Percentiles rank a stretch among this genome's conserved stretches.
Conservation (phyloP, 2,113 vertebrate species). For the Pomatostomus ruficeps region DNA sequence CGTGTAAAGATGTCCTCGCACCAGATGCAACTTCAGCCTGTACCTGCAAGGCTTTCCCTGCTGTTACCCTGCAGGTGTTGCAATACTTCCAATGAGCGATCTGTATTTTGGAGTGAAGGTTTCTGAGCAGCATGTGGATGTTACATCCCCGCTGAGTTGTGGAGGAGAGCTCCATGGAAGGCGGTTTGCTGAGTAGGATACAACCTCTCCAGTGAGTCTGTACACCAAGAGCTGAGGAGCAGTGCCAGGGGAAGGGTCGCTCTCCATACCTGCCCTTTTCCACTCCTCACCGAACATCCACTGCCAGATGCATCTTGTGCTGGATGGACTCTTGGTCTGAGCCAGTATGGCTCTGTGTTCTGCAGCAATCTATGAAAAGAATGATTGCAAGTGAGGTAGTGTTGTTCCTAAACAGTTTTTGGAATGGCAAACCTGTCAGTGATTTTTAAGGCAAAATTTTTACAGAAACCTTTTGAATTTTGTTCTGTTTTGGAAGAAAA, state of each 20-base stretch:
- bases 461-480: constrained; percentile 13
- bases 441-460: not conserved
- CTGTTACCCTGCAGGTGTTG: not conserved
- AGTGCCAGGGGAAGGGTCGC: not conserved
- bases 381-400: not conserved
- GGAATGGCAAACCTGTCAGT: not conserved
- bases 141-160: not conserved
- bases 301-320: not conserved
- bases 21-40: not conserved
- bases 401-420: not conserved
- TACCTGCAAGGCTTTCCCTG: not conserved
- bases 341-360: not conserved
- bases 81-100: not conserved
- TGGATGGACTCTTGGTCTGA: not conserved
- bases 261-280: not conserved
- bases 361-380: not conserved
- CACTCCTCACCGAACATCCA: not conserved
- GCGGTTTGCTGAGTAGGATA: not conserved
- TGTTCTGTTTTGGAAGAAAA: constrained; percentile 22
- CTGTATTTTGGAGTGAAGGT: not conserved
- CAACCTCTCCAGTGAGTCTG: not conserved
- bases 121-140: not conserved
- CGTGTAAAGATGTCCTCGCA: not conserved
- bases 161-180: not conserved
- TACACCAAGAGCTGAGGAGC: not conserved